A percentile compares a stretch with the other conserved stretches of the same genome.
Evolutionary conservation across 2,888 invertebrate genomes (phyloP).

Genomic region (Orthosia incerta): DNA sequence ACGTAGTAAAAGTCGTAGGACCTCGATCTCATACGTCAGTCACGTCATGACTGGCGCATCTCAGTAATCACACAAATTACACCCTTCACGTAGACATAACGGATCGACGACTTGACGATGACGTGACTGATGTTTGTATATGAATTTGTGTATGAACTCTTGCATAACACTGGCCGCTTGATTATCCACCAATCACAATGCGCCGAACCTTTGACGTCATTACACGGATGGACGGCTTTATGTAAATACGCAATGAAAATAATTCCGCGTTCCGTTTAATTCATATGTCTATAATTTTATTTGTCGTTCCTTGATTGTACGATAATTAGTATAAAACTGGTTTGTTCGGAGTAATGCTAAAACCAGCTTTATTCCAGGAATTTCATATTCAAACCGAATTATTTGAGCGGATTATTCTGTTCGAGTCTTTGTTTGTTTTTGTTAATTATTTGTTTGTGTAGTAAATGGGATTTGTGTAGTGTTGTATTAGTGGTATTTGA

Average conservation of each 20-base stretch:
- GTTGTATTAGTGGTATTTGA: neutral
- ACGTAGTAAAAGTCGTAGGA: too few relatives aligned
- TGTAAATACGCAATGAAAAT: constrained; percentile 68
- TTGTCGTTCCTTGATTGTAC: constrained; percentile 58
- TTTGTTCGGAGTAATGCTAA: constrained; percentile 30
- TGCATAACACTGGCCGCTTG: constrained; percentile 59
- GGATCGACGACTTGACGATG: too few relatives aligned
- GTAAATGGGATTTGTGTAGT: neutral
- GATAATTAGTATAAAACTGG: constrained; percentile 60
- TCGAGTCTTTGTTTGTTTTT: constrained; percentile 6
- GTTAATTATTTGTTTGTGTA: constrained; percentile 2
- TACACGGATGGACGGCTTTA: constrained; percentile 64
- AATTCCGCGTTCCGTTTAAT: constrained; percentile 55
- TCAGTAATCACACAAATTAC: too few relatives aligned
- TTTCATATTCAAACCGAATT: constrained; percentile 19
- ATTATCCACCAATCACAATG: constrained; percentile 68
- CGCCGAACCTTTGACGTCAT: constrained; percentile 63
- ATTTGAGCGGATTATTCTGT: constrained; percentile 1
- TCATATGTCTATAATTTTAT: constrained; percentile 65
- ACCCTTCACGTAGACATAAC: too few relatives aligned
- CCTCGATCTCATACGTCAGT: too few relatives aligned
- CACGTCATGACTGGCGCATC: too few relatives aligned
- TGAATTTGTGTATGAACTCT: constrained; percentile 27
- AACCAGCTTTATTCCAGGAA: neutral
- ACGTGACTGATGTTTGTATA: too few relatives aligned